Percentiles rank a stretch among this genome's conserved stretches.
phyloP scores from a whole-genome alignment of 2,888 invertebrate species.

The Himalopsyche tibetana region DNA sequence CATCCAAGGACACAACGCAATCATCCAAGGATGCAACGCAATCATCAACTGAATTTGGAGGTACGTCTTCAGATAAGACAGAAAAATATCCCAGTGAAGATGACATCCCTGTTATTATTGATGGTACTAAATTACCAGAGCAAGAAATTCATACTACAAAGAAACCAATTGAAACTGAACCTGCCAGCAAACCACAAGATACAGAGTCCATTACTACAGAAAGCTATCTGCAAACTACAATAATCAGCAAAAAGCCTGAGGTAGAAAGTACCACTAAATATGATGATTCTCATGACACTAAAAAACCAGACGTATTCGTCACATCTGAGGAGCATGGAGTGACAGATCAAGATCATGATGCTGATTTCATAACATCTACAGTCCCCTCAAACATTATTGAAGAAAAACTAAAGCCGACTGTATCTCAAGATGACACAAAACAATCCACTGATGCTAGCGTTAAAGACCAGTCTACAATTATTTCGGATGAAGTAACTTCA shows the following conservation, averaged over 20 bases:
- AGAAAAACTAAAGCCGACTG: conserved; percentile 54
- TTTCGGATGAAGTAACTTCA: conserved; percentile 56
- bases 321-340: background rate
- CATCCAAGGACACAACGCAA: conserved; percentile 36
- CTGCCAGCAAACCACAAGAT: background rate
- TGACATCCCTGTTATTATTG: conserved; percentile 51
- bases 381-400: background rate
- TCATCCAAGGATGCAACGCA: conserved; percentile 12
- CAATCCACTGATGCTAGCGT: conserved; percentile 43
- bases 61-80: conserved; percentile 36
- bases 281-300: conserved; percentile 17
- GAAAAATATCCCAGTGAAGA: conserved; percentile 1
- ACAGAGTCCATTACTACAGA: conserved; percentile 9
- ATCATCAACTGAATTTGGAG: conserved; percentile 44
- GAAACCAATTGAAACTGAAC: conserved; percentile 38
- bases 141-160: conserved; percentile 46
- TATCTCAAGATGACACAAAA: conserved; percentile 57
- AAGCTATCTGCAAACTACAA: background rate
- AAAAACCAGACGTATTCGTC: background rate
- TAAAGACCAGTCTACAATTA: conserved; percentile 50
- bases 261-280: background rate
- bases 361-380: background rate
- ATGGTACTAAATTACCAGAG: conserved; percentile 19
- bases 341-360: background rate
- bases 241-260: background rate